Conservation (phyloP, 2,113 vertebrate genomes). For the Leiothrix lutea region DNA sequence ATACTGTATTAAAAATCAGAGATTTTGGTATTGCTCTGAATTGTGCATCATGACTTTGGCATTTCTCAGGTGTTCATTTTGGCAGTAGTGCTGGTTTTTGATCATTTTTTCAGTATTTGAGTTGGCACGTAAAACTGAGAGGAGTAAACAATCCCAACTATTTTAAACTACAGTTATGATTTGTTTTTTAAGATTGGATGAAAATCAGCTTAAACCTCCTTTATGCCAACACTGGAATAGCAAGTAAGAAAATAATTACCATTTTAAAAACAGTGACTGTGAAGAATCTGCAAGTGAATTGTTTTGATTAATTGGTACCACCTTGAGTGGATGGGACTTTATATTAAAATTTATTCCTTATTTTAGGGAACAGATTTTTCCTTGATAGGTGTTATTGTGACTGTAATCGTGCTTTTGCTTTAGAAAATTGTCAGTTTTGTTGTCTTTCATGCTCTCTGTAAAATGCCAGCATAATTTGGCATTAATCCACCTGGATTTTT, state of each 20-base stretch:
- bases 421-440: not conserved
- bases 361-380: not conserved
- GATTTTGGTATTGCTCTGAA: not conserved
- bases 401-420: not conserved
- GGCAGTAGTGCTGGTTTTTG: not conserved
- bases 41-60: not conserved
- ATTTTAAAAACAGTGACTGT: not conserved
- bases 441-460: not conserved
- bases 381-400: not conserved
- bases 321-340: not conserved
- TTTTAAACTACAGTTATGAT: constrained; percentile 2
- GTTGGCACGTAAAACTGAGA: not conserved
- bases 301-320: not conserved
- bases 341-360: not conserved
- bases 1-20: accelerated
- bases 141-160: constrained; percentile 4
- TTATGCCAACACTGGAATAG: constrained; percentile 2
- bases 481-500: not conserved
- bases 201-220: constrained; percentile 23
- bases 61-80: not conserved
- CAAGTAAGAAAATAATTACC: not conserved
- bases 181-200: constrained; percentile 12
- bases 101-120: not conserved
- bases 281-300: not conserved
- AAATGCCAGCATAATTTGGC: not conserved